Evolutionary conservation across 1,140 invertebrate species (phyloP).

Genomic region (Hylyphantes graminicola): DNA sequence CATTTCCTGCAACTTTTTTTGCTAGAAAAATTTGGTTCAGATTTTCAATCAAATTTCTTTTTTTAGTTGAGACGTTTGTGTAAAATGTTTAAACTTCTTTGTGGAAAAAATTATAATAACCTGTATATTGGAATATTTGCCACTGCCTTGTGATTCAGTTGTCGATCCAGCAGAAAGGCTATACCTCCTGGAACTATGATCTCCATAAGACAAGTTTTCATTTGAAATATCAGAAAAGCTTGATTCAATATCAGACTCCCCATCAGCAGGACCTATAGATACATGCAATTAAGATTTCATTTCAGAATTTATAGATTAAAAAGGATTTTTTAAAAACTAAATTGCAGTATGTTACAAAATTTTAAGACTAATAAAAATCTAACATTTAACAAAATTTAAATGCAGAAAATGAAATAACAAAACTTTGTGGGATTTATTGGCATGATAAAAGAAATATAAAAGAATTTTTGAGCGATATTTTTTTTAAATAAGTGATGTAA

Average conservation of each 20-base stretch:
- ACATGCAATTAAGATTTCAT: background rate
- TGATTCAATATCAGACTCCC: constrained; percentile 36
- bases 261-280: constrained; percentile 32
- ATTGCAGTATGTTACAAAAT: background rate
- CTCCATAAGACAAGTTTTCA: constrained; percentile 10
- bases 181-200: constrained; percentile 13
- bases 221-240: constrained; percentile 44
- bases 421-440: too few relatives aligned
- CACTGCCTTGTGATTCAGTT: constrained; percentile 29
- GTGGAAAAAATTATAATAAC: background rate
- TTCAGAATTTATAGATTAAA: too few relatives aligned
- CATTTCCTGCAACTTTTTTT: too few relatives aligned
- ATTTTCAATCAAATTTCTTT: background rate
- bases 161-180: constrained; percentile 40
- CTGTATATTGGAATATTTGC: constrained; percentile 14
- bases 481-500: too few relatives aligned
- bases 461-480: too few relatives aligned
- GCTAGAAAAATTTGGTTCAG: too few relatives aligned
- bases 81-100: too few relatives aligned
- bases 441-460: too few relatives aligned
- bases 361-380: too few relatives aligned
- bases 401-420: too few relatives aligned
- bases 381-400: too few relatives aligned
- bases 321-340: background rate
- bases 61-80: background rate